A percentile compares a stretch with the other conserved stretches of the same genome.
Conservation (phyloP, 1,140 invertebrate genomes). For the Phocides pigmalion region DNA sequence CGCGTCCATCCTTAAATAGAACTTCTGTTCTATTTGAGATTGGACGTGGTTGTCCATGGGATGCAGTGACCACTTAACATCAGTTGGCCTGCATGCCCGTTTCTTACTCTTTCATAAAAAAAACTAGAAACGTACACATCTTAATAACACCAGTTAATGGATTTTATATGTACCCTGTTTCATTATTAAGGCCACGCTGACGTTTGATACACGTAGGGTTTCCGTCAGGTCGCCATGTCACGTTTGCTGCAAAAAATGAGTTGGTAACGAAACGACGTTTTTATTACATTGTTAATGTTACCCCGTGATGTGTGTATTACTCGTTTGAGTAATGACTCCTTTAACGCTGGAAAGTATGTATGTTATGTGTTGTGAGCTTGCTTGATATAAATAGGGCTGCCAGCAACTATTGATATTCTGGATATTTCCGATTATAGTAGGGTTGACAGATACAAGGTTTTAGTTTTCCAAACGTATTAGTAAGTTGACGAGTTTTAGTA, state of each 20-base stretch:
- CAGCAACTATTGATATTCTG: neutral
- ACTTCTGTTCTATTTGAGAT: too few species aligned
- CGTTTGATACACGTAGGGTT: slow-evolving; percentile 37
- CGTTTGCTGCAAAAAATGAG: slow-evolving; percentile 21
- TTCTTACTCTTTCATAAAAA: too few species aligned
- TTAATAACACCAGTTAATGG: slow-evolving; percentile 3
- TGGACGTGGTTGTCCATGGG: too few species aligned
- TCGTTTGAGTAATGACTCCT: slow-evolving; percentile 26
- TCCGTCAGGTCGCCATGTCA: slow-evolving; percentile 26
- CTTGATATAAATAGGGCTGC: too few species aligned
- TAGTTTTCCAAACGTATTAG: too few species aligned
- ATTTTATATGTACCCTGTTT: slow-evolving; percentile 29
- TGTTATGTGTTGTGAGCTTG: too few species aligned
- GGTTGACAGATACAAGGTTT: too few species aligned
- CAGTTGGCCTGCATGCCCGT: too few species aligned
- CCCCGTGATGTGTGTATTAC: slow-evolving; percentile 25
- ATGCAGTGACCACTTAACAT: too few species aligned
- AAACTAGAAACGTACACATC: neutral
- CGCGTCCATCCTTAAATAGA: too few species aligned
- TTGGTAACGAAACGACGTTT: slow-evolving; percentile 17
- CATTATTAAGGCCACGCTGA: slow-evolving; percentile 52
- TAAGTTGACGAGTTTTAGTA: too few species aligned
- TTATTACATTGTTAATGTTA: slow-evolving; percentile 31
- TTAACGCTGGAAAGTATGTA: neutral
- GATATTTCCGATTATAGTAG: too few species aligned